A percentile compares a stretch with the other conserved stretches of the same genome.
phyloP scores from a whole-genome alignment of 2,113 vertebrate genomes.

The Acanthisitta chloris region DNA sequence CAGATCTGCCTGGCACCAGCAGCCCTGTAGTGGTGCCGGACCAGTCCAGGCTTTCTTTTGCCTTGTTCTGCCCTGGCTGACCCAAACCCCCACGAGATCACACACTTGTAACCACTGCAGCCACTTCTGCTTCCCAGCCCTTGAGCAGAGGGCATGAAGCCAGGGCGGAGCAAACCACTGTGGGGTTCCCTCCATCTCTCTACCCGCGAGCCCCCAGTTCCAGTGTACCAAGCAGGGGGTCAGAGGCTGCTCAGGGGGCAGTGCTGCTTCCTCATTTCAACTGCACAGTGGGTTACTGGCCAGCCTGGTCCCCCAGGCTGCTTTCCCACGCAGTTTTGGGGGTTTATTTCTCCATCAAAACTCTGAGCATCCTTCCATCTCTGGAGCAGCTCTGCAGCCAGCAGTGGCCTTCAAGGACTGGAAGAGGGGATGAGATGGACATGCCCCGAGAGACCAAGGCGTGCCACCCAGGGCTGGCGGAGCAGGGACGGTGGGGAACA shows the following conservation, averaged over 20 bases:
- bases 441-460: fast-evolving
- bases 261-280: background rate
- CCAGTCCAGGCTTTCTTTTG: background rate
- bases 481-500: background rate
- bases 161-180: background rate
- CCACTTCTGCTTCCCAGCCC: background rate
- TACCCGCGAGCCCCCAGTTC: fast-evolving
- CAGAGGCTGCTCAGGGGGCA: fast-evolving
- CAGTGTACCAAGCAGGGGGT: fast-evolving
- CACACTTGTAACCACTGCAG: background rate
- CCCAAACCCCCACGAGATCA: fast-evolving
- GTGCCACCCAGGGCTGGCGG: fast-evolving
- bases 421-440: fast-evolving
- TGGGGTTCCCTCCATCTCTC: background rate
- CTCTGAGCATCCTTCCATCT: background rate
- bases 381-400: background rate
- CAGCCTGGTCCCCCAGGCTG: fast-evolving
- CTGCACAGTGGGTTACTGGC: fast-evolving
- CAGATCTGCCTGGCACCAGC: background rate
- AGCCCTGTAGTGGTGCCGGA: fast-evolving
- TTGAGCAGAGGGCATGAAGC: fast-evolving
- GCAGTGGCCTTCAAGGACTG: background rate
- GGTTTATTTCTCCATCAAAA: background rate
- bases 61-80: background rate
- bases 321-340: background rate